Base-by-base conservation (phyloP, 2,113 vertebrate genomes). In the Setophaga petechia region DNA sequence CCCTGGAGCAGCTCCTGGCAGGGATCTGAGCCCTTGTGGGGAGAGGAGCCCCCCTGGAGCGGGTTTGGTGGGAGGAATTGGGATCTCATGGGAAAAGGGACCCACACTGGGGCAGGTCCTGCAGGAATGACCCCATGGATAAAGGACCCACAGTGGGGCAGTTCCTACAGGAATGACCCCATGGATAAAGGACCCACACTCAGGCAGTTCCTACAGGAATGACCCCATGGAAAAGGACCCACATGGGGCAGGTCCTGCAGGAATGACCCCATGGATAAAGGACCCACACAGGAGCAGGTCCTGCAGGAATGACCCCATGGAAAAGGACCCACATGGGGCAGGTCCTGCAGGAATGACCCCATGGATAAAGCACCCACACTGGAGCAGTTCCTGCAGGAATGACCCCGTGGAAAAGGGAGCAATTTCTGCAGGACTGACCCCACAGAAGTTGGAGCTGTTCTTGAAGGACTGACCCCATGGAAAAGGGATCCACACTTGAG, bases 161-260 rank as follows among this genome's bases (percentile, higher is more conserved):
- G 25, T 1, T 72, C 43, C 73, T 37, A 20, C 1, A 30, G 33
- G 21, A 47, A 1, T 59, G 43, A 25, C 15, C 63, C 63, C 43
- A 33, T 46, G 63, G 30, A 11, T 17, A 62, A 63, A 20, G 35
- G 20, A 58, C 0, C 30, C 30, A 13, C 18, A 0, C 5, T 14
- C 7, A 41, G 21, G 1, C 15, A 12, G 21, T 2, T 81, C 54
- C 43, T 28, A 6, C 0, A 14, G 43, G 43, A 47, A 0, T 61
- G 57, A 24, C 9, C 15, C 33, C 11, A 19, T 37, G 55, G 41
- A 11, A 44, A 44, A 43, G 43, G 43, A 43, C 43, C 43, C 43
- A 43, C 43, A 43, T 15, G 46, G 25, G 5, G 37, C 37, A 24
- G 13, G 4, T 75, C 43, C 72, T 47, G 33, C 2, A 37, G 33